Base-by-base conservation (phyloP, 64 coral and sea anemone genomes). In the Pocillopora verrucosa region DNA sequence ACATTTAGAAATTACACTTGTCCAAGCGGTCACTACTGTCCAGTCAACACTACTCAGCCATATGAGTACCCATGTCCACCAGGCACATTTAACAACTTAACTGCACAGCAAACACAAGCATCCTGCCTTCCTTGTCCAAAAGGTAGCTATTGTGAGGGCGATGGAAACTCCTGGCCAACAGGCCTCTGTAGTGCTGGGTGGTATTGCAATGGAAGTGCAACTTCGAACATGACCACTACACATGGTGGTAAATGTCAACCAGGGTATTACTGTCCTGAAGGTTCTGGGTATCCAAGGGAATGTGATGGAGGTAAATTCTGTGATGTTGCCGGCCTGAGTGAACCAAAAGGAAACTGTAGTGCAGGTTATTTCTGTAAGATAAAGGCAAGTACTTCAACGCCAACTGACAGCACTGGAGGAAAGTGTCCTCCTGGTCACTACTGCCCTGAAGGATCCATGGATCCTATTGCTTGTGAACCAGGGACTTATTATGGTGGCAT, bases 251-350 rank as follows among this genome's bases (percentile, higher is more conserved):
- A 84, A 74, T 99, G 97, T 58, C 82, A 90, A 59, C 83, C 93
- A 57, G 97, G 97, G 2, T 95, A 91, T 72, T 99, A 95, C 64
- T 99, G 96, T 73, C 90, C 93, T 70, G 37, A 51, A 75, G 96
- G 96, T 1, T 89, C 96, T 12, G 72, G 77, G 13, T 74, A 78
- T 35, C 93, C 91, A 68, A 81, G n/a, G 75, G 83, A 88, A 64
- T 99, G 97, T 91, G 97, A 95, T 68, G 90, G 89, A 57, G 97
- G 97, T 5, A 93, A 93, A 62, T 99, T 95, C 64, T 99, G 97
- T 78, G 80, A 87, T 70, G 74, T 82, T 38, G 41, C 63, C 11
- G 97, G 91, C 10, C 91, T 99, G 0, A 78, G 89, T 36, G 73
- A 82, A 65, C 97, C 97, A 5, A 87, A 70, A 80, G 91, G 91